Conservation (phyloP, 2,888 invertebrate genomes). For the Auanema freiburgensis region DNA sequence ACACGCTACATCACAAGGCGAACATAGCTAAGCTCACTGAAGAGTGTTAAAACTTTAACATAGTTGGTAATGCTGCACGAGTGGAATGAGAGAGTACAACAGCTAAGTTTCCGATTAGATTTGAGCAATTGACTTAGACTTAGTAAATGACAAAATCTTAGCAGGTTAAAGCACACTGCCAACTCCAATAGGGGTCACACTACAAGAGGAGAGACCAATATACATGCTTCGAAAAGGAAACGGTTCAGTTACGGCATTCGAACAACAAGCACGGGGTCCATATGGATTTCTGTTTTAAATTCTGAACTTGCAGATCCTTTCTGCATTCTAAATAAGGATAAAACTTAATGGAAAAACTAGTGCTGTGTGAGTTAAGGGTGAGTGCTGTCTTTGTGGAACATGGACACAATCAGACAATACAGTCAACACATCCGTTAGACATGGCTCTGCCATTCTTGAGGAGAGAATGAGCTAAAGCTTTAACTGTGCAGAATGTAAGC, state of each 20-base stretch:
- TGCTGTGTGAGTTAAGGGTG: not conserved
- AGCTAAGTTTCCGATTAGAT: too few relatives aligned
- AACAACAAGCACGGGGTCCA: conserved; percentile 48
- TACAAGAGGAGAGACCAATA: not conserved
- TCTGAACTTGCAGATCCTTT: conserved; percentile 13
- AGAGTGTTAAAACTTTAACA: conserved; percentile 9
- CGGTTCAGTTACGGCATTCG: not conserved
- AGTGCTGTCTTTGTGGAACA: not conserved
- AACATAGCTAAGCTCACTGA: conserved; percentile 6
- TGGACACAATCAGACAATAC: not conserved
- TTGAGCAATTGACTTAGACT: too few relatives aligned
- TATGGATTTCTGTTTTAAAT: conserved; percentile 45
- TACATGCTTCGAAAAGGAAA: not conserved
- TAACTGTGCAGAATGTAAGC: too few relatives aligned
- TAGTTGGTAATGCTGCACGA: not conserved
- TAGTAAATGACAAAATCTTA: too few relatives aligned
- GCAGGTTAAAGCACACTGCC: conserved; percentile 1
- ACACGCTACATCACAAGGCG: conserved; percentile 1
- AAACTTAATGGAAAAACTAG: not conserved
- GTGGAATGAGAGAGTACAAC: too few relatives aligned
- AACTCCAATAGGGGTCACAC: not conserved
- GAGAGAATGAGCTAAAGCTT: too few relatives aligned
- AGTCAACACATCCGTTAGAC: too few relatives aligned
- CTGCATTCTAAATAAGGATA: conserved; percentile 17
- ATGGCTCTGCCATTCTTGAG: too few relatives aligned